phyloP scores from a whole-genome alignment of 2,888 invertebrate genomes.

The Nemoura dubitans region DNA sequence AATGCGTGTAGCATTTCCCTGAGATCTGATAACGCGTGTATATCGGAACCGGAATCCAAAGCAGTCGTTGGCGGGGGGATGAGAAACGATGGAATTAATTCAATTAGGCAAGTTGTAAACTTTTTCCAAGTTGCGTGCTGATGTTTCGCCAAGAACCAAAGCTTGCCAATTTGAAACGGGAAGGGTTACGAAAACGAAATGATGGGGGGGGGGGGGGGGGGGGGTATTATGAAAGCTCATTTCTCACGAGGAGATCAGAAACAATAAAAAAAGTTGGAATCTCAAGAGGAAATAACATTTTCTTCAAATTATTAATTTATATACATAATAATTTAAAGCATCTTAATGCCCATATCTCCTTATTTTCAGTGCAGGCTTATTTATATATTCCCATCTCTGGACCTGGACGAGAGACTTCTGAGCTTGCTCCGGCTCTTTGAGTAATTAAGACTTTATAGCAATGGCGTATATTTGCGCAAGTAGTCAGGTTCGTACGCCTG shows the following conservation, averaged over 20 bases:
- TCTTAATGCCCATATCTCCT: not conserved
- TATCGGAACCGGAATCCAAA: not conserved
- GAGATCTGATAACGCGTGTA: not conserved
- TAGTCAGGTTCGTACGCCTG: too few species aligned
- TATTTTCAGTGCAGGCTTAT: not conserved
- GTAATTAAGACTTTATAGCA: too few species aligned
- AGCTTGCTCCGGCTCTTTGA: not conserved
- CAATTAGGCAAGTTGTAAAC: slow-evolving; percentile 33
- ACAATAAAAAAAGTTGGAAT: not conserved
- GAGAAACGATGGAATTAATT: slow-evolving; percentile 22
- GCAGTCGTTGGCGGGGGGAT: not conserved
- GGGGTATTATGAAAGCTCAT: not conserved
- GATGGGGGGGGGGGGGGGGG: not conserved
- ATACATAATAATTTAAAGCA: not conserved
- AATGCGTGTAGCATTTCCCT: not conserved
- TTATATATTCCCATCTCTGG: not conserved
- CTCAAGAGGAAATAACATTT: not conserved
- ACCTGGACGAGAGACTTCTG: not conserved
- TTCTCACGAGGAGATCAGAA: not conserved
- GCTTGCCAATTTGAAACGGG: not conserved
- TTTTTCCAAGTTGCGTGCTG: slow-evolving; percentile 13
- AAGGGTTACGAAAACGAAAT: too few species aligned
- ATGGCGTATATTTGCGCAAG: too few species aligned
- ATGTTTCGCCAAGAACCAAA: not conserved
- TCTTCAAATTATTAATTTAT: not conserved